Evolutionary conservation across 2,113 vertebrate genomes (phyloP).

Genomic region (Nesogale talazaci): DNA sequence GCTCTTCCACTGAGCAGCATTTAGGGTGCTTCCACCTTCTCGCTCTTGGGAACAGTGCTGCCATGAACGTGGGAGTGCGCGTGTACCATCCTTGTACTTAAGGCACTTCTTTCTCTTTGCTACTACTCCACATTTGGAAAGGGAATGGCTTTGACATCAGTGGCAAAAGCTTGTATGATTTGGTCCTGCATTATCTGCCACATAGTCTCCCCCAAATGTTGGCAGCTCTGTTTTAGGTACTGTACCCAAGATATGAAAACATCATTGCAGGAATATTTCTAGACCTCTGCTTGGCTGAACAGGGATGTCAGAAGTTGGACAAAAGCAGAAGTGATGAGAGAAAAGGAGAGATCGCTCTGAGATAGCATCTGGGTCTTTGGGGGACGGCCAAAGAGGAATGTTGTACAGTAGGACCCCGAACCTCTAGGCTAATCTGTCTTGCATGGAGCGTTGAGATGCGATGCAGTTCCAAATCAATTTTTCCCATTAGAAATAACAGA

Average conservation of each 20-base stretch:
- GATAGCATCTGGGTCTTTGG: not conserved
- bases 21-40: too few relatives aligned
- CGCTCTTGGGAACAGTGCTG: too few relatives aligned
- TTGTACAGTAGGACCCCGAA: not conserved
- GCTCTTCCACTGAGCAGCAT: too few relatives aligned
- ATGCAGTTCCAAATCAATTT: too few relatives aligned
- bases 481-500: too few relatives aligned
- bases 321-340: not conserved
- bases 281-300: not conserved
- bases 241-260: constrained; percentile 22
- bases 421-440: too few relatives aligned
- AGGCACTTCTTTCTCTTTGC: not conserved
- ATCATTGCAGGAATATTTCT: constrained; percentile 36
- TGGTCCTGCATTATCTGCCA: constrained; percentile 52
- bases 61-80: too few relatives aligned
- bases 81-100: too few relatives aligned
- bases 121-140: not conserved
- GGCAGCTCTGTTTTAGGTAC: constrained; percentile 3
- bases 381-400: not conserved
- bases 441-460: too few relatives aligned
- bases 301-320: not conserved
- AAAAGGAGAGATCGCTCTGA: not conserved
- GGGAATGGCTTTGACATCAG: constrained; percentile 5
- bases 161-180: not conserved
- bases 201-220: not conserved